Evolutionary conservation across 1,140 invertebrate genomes (phyloP).

Genomic region (Plectrocnemia conspersa): DNA sequence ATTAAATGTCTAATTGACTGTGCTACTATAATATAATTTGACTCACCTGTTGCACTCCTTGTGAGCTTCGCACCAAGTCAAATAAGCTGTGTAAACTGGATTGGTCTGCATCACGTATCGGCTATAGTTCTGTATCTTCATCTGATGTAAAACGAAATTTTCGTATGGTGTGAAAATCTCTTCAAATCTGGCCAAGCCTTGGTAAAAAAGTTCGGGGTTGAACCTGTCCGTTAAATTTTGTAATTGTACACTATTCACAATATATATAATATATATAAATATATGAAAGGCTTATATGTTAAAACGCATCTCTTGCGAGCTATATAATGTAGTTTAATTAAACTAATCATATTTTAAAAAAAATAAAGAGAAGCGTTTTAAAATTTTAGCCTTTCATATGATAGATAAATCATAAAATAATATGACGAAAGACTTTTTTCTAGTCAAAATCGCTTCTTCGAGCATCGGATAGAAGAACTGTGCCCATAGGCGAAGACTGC

Average conservation of each 20-base stretch:
- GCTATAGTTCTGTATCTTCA: conserved; percentile 12
- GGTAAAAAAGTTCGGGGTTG: conserved; percentile 21
- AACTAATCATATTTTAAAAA: no score
- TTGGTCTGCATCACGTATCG: conserved; percentile 16
- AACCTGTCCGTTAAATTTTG: no score
- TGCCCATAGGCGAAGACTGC: conserved; percentile 21
- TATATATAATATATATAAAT: no score
- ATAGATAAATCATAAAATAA: no score
- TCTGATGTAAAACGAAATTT: conserved; percentile 24
- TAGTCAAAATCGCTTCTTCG: conserved; percentile 17
- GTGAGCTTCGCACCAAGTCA: conserved; percentile 28
- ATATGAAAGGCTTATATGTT: no score
- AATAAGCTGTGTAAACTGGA: conserved; percentile 20
- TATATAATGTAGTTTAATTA: no score
- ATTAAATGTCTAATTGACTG: no score
- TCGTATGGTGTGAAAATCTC: conserved; percentile 26
- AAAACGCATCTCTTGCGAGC: not conserved
- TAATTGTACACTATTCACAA: no score
- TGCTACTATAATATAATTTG: no score
- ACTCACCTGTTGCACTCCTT: conserved; percentile 26
- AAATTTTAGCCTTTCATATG: no score
- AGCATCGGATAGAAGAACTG: conserved; percentile 27
- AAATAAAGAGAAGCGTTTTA: no score
- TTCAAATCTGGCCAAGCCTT: conserved; percentile 16
- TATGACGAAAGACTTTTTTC: no score